These are phyloP conservation scores for Phenganax stokvisi DNA, from an alignment of 92 coral and sea anemone genomes.

Conservation along the genomic window DNA sequence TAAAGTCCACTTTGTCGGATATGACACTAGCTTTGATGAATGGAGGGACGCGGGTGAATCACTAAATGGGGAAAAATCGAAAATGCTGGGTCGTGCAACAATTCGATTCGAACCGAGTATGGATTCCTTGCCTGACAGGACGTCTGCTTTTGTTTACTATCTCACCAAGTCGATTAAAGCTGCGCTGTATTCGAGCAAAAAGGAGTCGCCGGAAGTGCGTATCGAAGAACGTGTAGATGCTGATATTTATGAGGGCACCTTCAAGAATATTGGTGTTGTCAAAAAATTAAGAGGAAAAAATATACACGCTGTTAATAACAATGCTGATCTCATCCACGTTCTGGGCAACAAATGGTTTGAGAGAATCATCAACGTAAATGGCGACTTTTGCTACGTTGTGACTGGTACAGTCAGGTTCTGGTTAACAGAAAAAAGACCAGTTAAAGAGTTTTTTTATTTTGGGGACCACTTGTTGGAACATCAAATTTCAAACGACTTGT, in stretches of 20 bases:
- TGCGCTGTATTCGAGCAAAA: slow-evolving; percentile 7
- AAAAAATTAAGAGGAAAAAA: slow-evolving; percentile 30
- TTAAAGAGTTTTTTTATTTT: slow-evolving; percentile 30
- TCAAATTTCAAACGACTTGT: slow-evolving; percentile 39
- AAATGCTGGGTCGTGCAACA: slow-evolving; percentile 6
- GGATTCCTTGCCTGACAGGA: slow-evolving; percentile 38
- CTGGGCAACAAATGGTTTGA: slow-evolving; percentile 38
- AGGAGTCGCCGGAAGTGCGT: slow-evolving; percentile 34
- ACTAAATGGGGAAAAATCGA: slow-evolving; percentile 8
- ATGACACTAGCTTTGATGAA: slow-evolving; percentile 20
- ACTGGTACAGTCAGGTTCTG: slow-evolving; percentile 36
- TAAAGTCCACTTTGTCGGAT: slow-evolving; percentile 21
- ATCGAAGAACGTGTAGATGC: slow-evolving; percentile 44
- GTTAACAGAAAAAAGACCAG: slow-evolving; percentile 29
- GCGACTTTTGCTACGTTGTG: slow-evolving; percentile 32
- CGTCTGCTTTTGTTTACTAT: slow-evolving; percentile 17
- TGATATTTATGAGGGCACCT: slow-evolving; percentile 32
- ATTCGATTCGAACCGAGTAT: slow-evolving; percentile 18
- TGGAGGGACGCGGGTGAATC: slow-evolving; percentile 20
- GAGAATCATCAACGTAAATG: slow-evolving; percentile 42
- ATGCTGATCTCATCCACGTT: slow-evolving; percentile 8
- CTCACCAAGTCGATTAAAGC: slow-evolving; percentile 13
- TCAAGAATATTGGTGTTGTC: slow-evolving; percentile 18
- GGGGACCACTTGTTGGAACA: slow-evolving; percentile 26
- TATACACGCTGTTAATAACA: slow-evolving; percentile 40